These are phyloP conservation scores for Agrotis segetum DNA, from an alignment of 2,888 invertebrate species.

Conservation along the genomic window DNA sequence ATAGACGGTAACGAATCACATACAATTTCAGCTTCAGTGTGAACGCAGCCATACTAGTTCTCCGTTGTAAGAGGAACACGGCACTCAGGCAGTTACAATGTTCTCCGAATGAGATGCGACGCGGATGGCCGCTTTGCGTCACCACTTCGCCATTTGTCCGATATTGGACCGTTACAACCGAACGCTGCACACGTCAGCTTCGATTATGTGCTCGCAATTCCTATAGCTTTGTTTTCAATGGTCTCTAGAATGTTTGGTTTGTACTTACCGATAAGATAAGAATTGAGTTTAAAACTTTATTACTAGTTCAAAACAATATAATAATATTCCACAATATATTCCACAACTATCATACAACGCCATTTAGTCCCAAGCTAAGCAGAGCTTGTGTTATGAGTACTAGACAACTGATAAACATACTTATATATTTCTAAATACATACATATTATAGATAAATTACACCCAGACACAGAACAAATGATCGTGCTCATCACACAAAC, in stretches of 20 bases:
- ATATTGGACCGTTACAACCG: slow-evolving; percentile 76
- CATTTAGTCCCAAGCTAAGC: too few relatives aligned
- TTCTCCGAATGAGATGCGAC: slow-evolving; percentile 74
- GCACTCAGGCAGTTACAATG: slow-evolving; percentile 72
- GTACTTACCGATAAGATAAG: slow-evolving; percentile 30
- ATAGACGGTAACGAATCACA: slow-evolving; percentile 11
- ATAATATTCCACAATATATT: too few relatives aligned
- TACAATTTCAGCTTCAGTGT: slow-evolving; percentile 35
- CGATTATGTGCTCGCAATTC: slow-evolving; percentile 65
- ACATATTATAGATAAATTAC: too few relatives aligned
- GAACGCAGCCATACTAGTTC: slow-evolving; percentile 48
- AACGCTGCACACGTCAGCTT: slow-evolving; percentile 69
- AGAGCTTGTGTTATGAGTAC: too few relatives aligned
- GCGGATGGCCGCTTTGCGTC: slow-evolving; percentile 82
- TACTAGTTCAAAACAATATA: background rate
- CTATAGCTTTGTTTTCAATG: slow-evolving; percentile 59
- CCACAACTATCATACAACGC: too few relatives aligned
- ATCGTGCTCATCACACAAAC: too few relatives aligned
- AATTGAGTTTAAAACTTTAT: slow-evolving; percentile 29
- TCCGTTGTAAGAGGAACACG: slow-evolving; percentile 56
- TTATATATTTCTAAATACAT: too few relatives aligned
- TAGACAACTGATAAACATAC: too few relatives aligned
- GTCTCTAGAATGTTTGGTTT: slow-evolving; percentile 48
- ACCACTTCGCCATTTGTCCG: slow-evolving; percentile 74
- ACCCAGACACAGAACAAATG: too few relatives aligned